phyloP scores from a whole-genome alignment of 2,113 vertebrate species.

The Corapipo altera region DNA sequence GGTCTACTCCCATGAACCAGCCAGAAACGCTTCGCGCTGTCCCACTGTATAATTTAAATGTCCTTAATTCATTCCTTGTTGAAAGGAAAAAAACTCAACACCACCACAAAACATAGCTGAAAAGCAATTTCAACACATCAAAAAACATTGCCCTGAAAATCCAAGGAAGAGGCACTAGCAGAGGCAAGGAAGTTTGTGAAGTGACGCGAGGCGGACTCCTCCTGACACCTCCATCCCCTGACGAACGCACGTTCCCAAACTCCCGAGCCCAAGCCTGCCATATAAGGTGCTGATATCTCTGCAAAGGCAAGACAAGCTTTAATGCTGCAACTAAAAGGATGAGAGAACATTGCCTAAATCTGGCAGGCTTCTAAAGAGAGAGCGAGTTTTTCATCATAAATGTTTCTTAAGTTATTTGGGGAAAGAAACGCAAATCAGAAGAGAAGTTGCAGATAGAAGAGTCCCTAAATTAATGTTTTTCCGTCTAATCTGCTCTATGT shows the following conservation, averaged over 20 bases:
- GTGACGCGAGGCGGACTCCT: not conserved
- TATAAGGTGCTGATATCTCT: constrained; percentile 40
- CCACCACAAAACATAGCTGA: not conserved
- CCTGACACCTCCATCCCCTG: constrained; percentile 27
- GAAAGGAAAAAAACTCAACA: not conserved
- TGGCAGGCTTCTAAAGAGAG: not conserved
- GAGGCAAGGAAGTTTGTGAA: not conserved
- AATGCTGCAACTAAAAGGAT: constrained; percentile 5
- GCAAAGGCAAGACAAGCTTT: constrained; percentile 40
- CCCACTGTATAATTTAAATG: not conserved
- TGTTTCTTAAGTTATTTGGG: not conserved
- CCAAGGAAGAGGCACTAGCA: not conserved
- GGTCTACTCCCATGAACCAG: not conserved
- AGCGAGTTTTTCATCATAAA: not conserved
- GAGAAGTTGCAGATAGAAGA: not conserved
- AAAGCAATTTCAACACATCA: not conserved
- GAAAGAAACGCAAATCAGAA: not conserved
- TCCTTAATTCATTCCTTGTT: not conserved
- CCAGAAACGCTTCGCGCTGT: not conserved
- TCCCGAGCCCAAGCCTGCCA: constrained; percentile 9
- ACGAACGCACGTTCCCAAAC: not conserved
- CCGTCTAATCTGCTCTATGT: not conserved
- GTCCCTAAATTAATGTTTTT: constrained; percentile 17
- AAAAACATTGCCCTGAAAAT: not conserved
- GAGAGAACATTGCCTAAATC: not conserved